A percentile compares a stretch with the other conserved stretches of the same genome.
Conservation (phyloP, 37 sponge, comb jelly and placozoan genomes). For the Ephydatia muelleri region DNA sequence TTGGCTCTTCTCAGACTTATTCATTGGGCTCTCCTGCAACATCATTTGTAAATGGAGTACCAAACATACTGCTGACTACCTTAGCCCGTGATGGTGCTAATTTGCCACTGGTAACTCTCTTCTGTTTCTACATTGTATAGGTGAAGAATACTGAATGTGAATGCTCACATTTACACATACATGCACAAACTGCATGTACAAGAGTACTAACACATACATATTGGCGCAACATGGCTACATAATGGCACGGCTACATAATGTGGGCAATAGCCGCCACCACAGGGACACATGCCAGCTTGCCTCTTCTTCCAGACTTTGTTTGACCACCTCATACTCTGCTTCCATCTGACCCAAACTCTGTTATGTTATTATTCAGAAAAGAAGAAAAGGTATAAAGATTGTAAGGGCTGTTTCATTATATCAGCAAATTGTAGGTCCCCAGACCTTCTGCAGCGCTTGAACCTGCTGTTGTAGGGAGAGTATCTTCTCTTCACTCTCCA, state of each 20-base stretch:
- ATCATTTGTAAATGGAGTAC: not conserved
- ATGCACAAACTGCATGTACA: no score
- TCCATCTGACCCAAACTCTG: conserved; percentile 54
- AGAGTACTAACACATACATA: no score
- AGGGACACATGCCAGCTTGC: not conserved
- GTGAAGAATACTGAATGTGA: not conserved
- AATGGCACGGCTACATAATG: not conserved
- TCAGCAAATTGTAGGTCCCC: not conserved
- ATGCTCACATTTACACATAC: no score
- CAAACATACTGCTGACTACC: not conserved
- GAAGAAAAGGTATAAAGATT: no score
- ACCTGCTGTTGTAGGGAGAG: conserved; percentile 55
- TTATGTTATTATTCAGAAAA: not conserved
- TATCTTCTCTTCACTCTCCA: conserved; percentile 53
- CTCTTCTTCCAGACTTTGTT: conserved; percentile 40
- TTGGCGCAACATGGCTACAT: not conserved
- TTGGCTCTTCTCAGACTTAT: conserved; percentile 27
- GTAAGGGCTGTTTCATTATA: no score
- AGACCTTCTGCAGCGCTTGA: conserved; percentile 57
- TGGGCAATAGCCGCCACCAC: not conserved
- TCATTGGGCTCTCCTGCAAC: not conserved
- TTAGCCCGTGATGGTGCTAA: conserved; percentile 27
- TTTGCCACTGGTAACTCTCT: conserved; percentile 15
- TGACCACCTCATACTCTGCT: conserved; percentile 34
- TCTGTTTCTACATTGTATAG: conserved; percentile 38